These are phyloP conservation scores for Clarias platycephalus DNA, from an alignment of 2,797 vertebrate species.

Conservation along the genomic window DNA sequence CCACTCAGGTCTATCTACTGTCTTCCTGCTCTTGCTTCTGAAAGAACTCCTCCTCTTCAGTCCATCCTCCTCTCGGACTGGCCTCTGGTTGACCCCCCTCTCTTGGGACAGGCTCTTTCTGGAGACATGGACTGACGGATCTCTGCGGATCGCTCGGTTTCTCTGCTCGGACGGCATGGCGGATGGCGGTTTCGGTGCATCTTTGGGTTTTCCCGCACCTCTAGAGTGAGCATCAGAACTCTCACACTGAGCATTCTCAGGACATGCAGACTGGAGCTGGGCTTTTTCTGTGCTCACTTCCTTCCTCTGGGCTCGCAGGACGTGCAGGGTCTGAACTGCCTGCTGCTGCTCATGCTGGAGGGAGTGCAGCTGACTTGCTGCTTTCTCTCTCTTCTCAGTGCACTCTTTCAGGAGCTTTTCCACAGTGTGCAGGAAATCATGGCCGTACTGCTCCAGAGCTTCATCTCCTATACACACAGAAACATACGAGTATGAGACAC, in stretches of 20 bases:
- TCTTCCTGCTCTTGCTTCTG: slow-evolving; percentile 56
- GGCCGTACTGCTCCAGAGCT: slow-evolving; percentile 59
- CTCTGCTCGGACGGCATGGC: slow-evolving; percentile 22
- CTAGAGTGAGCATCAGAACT: slow-evolving; percentile 12
- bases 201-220: slow-evolving; percentile 22
- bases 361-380: slow-evolving; percentile 55
- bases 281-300: slow-evolving; percentile 41
- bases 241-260: slow-evolving; percentile 26
- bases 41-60: slow-evolving; percentile 46
- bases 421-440: slow-evolving; percentile 60
- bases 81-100: slow-evolving; percentile 66
- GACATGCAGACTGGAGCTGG: slow-evolving; percentile 20
- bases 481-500: background rate
- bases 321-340: slow-evolving; percentile 52
- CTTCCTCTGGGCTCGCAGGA: slow-evolving; percentile 56
- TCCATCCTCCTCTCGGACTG: slow-evolving; percentile 62
- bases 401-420: slow-evolving; percentile 58
- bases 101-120: slow-evolving; percentile 48
- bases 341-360: slow-evolving; percentile 59
- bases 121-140: slow-evolving; percentile 26
- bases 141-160: slow-evolving; percentile 30
- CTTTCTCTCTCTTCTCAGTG: slow-evolving; percentile 58
- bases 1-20: slow-evolving; percentile 53
- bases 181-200: slow-evolving; percentile 6
- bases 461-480: slow-evolving; percentile 55